Percentiles rank a stretch among this genome's conserved stretches.
Evolutionary conservation across 1,140 invertebrate species (phyloP).

Genomic region (Leptoteleia sp.): DNA sequence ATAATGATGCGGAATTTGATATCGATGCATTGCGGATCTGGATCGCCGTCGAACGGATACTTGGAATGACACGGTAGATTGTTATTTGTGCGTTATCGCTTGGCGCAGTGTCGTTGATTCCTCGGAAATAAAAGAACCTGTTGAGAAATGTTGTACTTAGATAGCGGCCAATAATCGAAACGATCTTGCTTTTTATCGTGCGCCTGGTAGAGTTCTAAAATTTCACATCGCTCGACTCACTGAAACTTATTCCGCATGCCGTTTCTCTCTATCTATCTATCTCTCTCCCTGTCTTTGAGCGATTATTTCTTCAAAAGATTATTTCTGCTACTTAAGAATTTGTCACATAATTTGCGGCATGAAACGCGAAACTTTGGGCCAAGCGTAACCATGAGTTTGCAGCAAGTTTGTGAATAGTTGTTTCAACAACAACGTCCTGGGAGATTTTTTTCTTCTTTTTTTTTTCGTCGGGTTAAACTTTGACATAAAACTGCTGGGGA

Average conservation of each 20-base stretch:
- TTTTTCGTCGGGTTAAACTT: slow-evolving; percentile 45
- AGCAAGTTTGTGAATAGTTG: slow-evolving; percentile 52
- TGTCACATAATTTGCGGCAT: slow-evolving; percentile 54
- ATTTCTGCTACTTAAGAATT: slow-evolving; percentile 59
- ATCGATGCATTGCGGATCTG: slow-evolving; percentile 13
- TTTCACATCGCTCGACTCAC: background rate
- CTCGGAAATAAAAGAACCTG: slow-evolving; percentile 52
- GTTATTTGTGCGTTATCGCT: slow-evolving; percentile 58
- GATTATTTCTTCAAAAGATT: slow-evolving; percentile 61
- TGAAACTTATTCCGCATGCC: slow-evolving; percentile 6
- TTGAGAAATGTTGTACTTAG: slow-evolving; percentile 40
- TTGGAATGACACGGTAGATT: slow-evolving; percentile 36
- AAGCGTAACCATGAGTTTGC: slow-evolving; percentile 31
- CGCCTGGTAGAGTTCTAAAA: background rate
- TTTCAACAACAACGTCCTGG: slow-evolving; percentile 47
- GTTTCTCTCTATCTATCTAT: no score
- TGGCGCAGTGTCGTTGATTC: slow-evolving; percentile 22
- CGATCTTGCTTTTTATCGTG: slow-evolving; percentile 28
- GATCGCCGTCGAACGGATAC: no score
- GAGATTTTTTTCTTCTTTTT: no score
- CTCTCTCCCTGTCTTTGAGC: slow-evolving; percentile 20
- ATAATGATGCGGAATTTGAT: slow-evolving; percentile 39
- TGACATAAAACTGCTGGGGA: background rate
- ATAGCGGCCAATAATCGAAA: slow-evolving; percentile 45
- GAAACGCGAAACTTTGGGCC: slow-evolving; percentile 26